Evolutionary conservation across 2,888 invertebrate species (phyloP), one percentile per base, ranked within the genome.

Genomic region (Agrotis exclamationis): DNA sequence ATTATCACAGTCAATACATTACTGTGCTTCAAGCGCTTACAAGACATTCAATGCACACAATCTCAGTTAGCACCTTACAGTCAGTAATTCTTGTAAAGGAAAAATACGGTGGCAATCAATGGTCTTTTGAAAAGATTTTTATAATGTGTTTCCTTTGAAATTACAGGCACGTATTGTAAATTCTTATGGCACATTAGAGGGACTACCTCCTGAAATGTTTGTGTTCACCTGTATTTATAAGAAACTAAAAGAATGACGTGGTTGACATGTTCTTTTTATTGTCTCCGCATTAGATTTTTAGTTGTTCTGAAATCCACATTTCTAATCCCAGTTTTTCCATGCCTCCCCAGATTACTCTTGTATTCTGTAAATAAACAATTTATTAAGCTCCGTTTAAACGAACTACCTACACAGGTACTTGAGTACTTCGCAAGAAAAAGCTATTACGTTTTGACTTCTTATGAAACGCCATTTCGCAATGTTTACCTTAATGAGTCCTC

Each of bases 401-500:
- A 56, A 56, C 56, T 3, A 33, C n/a, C 51, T 50, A 18, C 47
- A 56, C 56, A 56, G n/a, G 33, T 54, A 14, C 51, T 44, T 45
- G 16, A 56, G 50, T 54, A n/a, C 67, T 77, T 54, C 47, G 33
- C 59, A 53, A 64, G 44, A 80, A 83, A 80, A 70, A 70, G 70
- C 68, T 77, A 84, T 84, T 75, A 70, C 70, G 66, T 82, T 81
- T 74, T 75, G 76, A 84, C 81, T 86, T 68, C 81, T 81, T 74
- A 80, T 68, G 60, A 73, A 83, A 84, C 57, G 70, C 76, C 70
- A 73, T 82, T 72, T 74, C 51, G 48, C 56, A 64, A 75, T 81
- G 68, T 80, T 85, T 76, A 80, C 81, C 79, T 83, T 78, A 86
- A 86, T 79, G 81, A 86, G 76, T 71, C 62, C 70, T 64, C 74